Base-by-base conservation (phyloP, 2,888 invertebrate genomes). In the Sycophila texana region DNA sequence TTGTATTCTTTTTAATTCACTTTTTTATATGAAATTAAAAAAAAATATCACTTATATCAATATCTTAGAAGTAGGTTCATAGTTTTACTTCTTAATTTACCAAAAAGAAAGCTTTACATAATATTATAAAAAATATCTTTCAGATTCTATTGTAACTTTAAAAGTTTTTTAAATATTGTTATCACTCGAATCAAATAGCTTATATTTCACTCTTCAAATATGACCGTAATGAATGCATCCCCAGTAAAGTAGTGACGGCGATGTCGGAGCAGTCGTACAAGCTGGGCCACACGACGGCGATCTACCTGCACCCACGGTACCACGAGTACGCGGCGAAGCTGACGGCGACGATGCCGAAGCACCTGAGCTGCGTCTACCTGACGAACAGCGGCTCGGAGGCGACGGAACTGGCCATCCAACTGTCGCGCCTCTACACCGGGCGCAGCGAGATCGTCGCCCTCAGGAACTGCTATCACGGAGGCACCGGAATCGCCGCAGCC, bases 351-450 rank as follows among this genome's bases (percentile, higher is more conserved):
- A 91, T 99, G 82, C 98, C 99, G 0, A 96, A 94, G 12, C 93
- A 97, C 85, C 92, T 99, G 53, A 97, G 97, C 91, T 95, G 96
- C 39, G 96, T 96, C 2, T 98, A 98, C 88, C 94, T 99, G 85
- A 96, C 97, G 0, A 99, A 99, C 91, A 99, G 98, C 86, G 99
- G 99, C 0, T 97, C 98, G 5, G 99, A 99, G 91, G 99, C 99
- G 0, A 99, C 99, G 87, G 99, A 99, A 89, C 91, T 99, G 78
- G 99, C 99, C 0, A 92, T 97, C 83, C 89, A 98, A 49, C 92
- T 99, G 90, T 96, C 98, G 0, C 93, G 98, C 85, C 90, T 96
- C 0, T 94, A 97, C 88, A 98, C 99, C 0, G 95, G 95, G 0
- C 94, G 95, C 86, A 94, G 94, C 85, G 98, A 98, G 84, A 93